Evolutionary conservation across 2,888 invertebrate species (phyloP), one percentile per base, ranked within the genome.

Genomic region (Glaucopsyche alexis): DNA sequence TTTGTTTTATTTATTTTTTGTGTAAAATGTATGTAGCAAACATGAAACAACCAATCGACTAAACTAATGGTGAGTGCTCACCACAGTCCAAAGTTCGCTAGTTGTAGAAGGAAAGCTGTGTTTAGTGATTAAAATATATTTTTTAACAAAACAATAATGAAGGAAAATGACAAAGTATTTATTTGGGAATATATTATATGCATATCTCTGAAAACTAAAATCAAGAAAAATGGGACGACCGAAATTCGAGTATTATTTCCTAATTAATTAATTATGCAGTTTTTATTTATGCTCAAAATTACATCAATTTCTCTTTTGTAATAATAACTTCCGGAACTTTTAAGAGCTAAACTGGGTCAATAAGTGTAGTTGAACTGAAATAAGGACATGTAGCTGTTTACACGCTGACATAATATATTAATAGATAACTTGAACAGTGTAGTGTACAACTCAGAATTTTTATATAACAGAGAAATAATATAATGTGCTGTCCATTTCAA

Each of bases 301-400:
- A 47, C 11, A 13, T 14, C 14, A 14, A 49, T 55, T 55, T 29
- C 29, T 60, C 29, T 16, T 8, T 16, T 9, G 9, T 13, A 60
- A 5, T 16, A 60, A 60, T 60, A 29, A 29, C 55, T 60, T 19
- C 29, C 13, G 55, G 6, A 60, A 11, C 19, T 19, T 11, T n/a
- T 19, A 9, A 55, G 9, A 47, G 47, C 11, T 29, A 29, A 60
- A 19, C n/a, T 29, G 13, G 55, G 13, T 29, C 16, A 19, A 19
- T 29, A 60, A 11, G 55, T 60, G 55, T 60, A 19, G 19, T 60
- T 60, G 55, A 60, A 60, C 29, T 60, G 55, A 29, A 60, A 60
- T 29, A 11, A 29, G 55, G 9, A 19, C 55, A 55, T 19, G 11
- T 19, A 55, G 55, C 55, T 55, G 55, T 11, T 55, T 16, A 55